Evolutionary conservation across 2,113 vertebrate genomes (phyloP).

Genomic region (Sinocyclocheilus anshuiensis): DNA sequence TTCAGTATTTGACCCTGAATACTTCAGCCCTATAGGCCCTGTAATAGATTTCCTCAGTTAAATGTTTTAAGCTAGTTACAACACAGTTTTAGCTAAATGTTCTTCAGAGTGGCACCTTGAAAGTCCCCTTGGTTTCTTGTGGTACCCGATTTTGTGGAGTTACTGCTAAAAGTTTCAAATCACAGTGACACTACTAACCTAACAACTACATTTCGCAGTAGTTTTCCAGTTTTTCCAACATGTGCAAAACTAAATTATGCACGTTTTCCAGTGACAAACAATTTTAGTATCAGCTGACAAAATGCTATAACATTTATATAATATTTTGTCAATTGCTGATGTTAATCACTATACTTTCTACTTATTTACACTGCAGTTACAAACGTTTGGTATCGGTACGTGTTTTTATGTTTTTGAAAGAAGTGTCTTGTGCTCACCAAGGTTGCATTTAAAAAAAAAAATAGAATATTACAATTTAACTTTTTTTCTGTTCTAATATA

Average conservation of each 20-base stretch:
- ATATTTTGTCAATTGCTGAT: background rate
- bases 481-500: no score
- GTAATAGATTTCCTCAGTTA: background rate
- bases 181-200: background rate
- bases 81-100: background rate
- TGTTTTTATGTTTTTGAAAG: background rate
- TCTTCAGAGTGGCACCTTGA: background rate
- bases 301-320: background rate
- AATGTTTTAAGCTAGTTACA: background rate
- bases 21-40: background rate
- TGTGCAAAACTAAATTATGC: no score
- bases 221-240: no score
- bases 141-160: background rate
- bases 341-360: background rate
- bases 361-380: background rate
- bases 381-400: background rate
- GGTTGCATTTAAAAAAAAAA: no score
- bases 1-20: background rate
- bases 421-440: background rate
- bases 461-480: no score
- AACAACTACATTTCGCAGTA: background rate
- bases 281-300: background rate
- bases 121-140: background rate
- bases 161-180: background rate
- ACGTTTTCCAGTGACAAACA: no score